These are phyloP conservation scores for Drosophila athabasca DNA, from an alignment of 1,140 invertebrate genomes.

Conservation along the genomic window DNA sequence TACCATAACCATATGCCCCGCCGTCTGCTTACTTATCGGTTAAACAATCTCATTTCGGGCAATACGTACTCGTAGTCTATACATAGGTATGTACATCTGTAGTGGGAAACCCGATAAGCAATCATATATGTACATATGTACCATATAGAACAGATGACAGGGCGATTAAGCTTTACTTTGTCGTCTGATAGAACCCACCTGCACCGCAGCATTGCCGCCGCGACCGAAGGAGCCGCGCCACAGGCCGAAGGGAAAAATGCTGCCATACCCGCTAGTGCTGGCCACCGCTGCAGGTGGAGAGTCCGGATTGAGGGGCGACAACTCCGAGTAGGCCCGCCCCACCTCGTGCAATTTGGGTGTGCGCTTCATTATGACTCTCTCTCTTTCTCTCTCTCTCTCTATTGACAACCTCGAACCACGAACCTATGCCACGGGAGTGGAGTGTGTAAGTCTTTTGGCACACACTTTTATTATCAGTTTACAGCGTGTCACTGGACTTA, in stretches of 20 bases:
- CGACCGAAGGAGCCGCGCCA: slow-evolving; percentile 72
- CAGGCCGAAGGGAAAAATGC: slow-evolving; percentile 79
- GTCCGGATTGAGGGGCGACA: slow-evolving; percentile 77
- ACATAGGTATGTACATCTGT: slow-evolving; percentile 8
- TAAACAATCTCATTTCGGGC: slow-evolving; percentile 40
- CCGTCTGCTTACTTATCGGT: slow-evolving; percentile 32
- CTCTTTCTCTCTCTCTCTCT: slow-evolving; percentile 1
- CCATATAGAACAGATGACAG: slow-evolving; percentile 33
- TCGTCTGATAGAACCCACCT: slow-evolving; percentile 54
- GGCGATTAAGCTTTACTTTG: slow-evolving; percentile 25
- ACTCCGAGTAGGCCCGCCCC: slow-evolving; percentile 78
- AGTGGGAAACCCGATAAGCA: slow-evolving; percentile 42
- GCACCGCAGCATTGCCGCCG: slow-evolving; percentile 61
- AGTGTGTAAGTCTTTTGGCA: slow-evolving; percentile 1
- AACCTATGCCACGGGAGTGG: slow-evolving; percentile 2
- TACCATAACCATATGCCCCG: slow-evolving; percentile 5
- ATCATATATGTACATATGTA: slow-evolving; percentile 1
- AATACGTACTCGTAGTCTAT: no score
- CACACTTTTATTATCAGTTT: slow-evolving; percentile 36
- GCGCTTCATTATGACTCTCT: slow-evolving; percentile 54
- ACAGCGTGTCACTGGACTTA: slow-evolving; percentile 11
- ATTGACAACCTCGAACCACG: slow-evolving; percentile 9
- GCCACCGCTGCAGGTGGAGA: slow-evolving; percentile 29
- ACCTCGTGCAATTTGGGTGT: slow-evolving; percentile 67
- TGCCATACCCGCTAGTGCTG: slow-evolving; percentile 67